A percentile compares a stretch with the other conserved stretches of the same genome.
Conservation (phyloP, 2,797 vertebrate genomes). For the Channa striata region DNA sequence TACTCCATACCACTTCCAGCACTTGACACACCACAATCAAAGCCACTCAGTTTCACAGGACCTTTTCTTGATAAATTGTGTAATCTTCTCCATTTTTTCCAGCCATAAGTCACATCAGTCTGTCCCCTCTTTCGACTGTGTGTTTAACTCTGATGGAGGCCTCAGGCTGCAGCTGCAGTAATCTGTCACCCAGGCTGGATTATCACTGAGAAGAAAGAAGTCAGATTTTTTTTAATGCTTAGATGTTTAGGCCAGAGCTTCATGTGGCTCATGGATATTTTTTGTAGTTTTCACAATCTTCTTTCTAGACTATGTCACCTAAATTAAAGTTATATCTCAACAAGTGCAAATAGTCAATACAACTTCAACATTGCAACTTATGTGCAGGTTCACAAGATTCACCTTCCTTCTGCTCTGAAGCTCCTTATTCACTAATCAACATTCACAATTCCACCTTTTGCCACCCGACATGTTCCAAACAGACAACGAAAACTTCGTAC, state of each 20-base stretch:
- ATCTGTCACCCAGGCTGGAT: conserved; percentile 64
- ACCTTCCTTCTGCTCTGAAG: conserved; percentile 4
- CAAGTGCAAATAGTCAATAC: conserved; percentile 5
- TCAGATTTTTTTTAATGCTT: conserved; percentile 2
- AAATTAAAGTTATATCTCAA: conserved; percentile 6
- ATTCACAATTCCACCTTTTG: conserved; percentile 44
- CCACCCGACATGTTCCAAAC: conserved; percentile 40
- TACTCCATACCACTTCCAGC: conserved; percentile 5
- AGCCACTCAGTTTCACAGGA: conserved; percentile 13
- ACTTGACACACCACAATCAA: conserved; percentile 4
- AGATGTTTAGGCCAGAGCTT: not conserved
- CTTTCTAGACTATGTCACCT: conserved; percentile 5
- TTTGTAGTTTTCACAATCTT: not conserved
- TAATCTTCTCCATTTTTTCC: conserved; percentile 24
- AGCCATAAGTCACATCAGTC: conserved; percentile 47
- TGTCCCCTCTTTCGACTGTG: conserved; percentile 44
- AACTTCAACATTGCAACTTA: not conserved
- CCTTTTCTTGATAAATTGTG: conserved; percentile 33
- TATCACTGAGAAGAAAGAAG: conserved; percentile 32
- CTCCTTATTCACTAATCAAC: conserved; percentile 41
- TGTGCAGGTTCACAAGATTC: conserved; percentile 1
- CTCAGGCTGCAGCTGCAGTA: conserved; percentile 60
- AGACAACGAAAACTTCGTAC: conserved; percentile 44
- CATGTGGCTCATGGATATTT: not conserved
- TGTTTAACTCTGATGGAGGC: conserved; percentile 51